A percentile compares a stretch with the other conserved stretches of the same genome.
Evolutionary conservation across 2,888 invertebrate genomes (phyloP).

Genomic region (Drosophila hamatofila): DNA sequence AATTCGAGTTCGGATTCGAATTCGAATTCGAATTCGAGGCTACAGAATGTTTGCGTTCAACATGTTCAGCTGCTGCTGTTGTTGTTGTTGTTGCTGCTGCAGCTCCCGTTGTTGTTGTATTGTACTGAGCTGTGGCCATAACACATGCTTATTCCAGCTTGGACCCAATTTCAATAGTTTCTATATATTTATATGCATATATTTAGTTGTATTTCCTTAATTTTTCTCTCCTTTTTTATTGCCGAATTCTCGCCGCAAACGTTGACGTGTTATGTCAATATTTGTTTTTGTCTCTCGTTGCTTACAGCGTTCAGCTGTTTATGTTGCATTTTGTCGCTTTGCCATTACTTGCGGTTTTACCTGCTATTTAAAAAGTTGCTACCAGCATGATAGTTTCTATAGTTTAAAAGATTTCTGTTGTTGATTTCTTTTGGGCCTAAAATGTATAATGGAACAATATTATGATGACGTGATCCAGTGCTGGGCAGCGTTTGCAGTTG

Average conservation of each 20-base stretch:
- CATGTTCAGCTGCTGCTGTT: conserved; percentile 17
- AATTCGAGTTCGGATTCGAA: conserved; percentile 13
- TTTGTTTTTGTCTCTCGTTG: conserved; percentile 47
- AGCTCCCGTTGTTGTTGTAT: conserved; percentile 27
- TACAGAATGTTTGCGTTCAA: conserved; percentile 55
- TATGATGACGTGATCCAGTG: conserved; percentile 67
- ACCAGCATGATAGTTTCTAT: conserved; percentile 3
- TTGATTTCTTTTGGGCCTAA: conserved; percentile 35
- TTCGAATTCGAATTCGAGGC: conserved; percentile 27
- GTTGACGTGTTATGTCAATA: conserved; percentile 79
- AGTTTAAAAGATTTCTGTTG: neutral
- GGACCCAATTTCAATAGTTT: conserved; percentile 7
- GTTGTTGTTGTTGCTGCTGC: conserved; percentile 25
- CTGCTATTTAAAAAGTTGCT: neutral
- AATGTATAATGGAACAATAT: conserved; percentile 59
- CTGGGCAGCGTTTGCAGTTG: conserved; percentile 10
- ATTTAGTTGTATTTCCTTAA: neutral
- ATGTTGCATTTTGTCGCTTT: conserved; percentile 36
- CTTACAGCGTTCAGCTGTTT: conserved; percentile 3
- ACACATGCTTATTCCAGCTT: conserved; percentile 64
- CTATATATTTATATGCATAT: conserved; percentile 5
- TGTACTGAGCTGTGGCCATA: conserved; percentile 72
- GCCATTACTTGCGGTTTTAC: neutral
- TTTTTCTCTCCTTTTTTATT: conserved; percentile 4
- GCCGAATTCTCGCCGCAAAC: conserved; percentile 42